Percentiles rank a stretch among this genome's conserved stretches.
Conservation (phyloP, 2,888 invertebrate genomes). For the Helleia helle region DNA sequence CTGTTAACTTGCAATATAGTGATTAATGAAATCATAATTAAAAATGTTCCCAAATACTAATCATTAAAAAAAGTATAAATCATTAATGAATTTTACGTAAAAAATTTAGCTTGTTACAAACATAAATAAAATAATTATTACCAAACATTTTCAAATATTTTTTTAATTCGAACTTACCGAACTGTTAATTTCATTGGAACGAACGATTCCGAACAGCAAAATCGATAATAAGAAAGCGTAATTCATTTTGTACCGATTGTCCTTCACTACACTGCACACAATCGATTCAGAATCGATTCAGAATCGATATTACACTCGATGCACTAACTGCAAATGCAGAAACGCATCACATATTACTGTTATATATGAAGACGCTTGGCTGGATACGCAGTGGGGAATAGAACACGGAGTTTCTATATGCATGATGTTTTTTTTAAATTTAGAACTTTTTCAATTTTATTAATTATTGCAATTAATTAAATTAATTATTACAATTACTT, state of each 20-base stretch:
- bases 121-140: too few relatives aligned
- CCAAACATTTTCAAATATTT: too few relatives aligned
- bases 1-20: too few relatives aligned
- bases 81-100: too few relatives aligned
- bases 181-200: conserved; percentile 50
- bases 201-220: conserved; percentile 53
- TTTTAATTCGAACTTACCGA: conserved; percentile 44
- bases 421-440: too few relatives aligned
- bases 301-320: conserved; percentile 21
- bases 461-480: too few relatives aligned
- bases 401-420: conserved; percentile 15
- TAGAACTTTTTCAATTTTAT: too few relatives aligned
- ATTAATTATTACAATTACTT: too few relatives aligned
- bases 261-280: conserved; percentile 47
- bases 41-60: too few relatives aligned
- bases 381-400: conserved; percentile 45
- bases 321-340: conserved; percentile 51
- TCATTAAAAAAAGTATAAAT: too few relatives aligned
- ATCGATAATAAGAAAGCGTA: conserved; percentile 42
- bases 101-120: too few relatives aligned
- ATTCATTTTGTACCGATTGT: conserved; percentile 45
- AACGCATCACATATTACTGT: conserved; percentile 36
- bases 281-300: background rate
- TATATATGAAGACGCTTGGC: conserved; percentile 51
- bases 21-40: too few relatives aligned